These are phyloP conservation scores for Oryzias celebensis DNA, from an alignment of 2,113 vertebrate species.

Conservation along the genomic window DNA sequence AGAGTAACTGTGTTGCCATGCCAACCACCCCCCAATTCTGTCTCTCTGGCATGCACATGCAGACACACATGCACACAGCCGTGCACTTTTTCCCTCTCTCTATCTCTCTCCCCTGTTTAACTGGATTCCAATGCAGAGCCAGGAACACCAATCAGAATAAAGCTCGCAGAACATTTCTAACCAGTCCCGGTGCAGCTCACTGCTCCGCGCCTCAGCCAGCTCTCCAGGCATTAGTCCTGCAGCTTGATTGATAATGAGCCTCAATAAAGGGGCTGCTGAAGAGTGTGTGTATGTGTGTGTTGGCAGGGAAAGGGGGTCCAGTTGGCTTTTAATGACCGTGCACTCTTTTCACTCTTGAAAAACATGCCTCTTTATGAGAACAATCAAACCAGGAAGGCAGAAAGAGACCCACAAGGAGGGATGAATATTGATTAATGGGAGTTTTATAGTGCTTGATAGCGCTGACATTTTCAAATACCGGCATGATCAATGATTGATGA, in stretches of 20 bases:
- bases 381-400: constrained; percentile 11
- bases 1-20: constrained; percentile 71
- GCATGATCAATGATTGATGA: constrained; percentile 65
- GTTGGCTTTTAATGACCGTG: constrained; percentile 30
- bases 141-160: constrained; percentile 65
- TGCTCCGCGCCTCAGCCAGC: constrained; percentile 38
- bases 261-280: constrained; percentile 5
- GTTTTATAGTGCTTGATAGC: constrained; percentile 47
- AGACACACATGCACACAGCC: constrained; percentile 6
- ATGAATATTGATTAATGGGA: not conserved
- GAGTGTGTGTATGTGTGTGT: no score
- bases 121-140: constrained; percentile 70
- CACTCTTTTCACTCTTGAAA: constrained; percentile 10
- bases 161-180: constrained; percentile 56
- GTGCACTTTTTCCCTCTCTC: constrained; percentile 12
- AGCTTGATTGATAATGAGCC: constrained; percentile 59
- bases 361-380: constrained; percentile 12
- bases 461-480: constrained; percentile 68
- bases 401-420: not conserved
- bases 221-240: constrained; percentile 55
- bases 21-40: constrained; percentile 42
- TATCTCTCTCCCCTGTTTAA: constrained; percentile 59
- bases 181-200: constrained; percentile 56
- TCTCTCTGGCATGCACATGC: constrained; percentile 6
- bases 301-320: not conserved